Evolutionary conservation across 92 coral and sea anemone species (phyloP).

Genomic region (Umimayanthus kanabou): DNA sequence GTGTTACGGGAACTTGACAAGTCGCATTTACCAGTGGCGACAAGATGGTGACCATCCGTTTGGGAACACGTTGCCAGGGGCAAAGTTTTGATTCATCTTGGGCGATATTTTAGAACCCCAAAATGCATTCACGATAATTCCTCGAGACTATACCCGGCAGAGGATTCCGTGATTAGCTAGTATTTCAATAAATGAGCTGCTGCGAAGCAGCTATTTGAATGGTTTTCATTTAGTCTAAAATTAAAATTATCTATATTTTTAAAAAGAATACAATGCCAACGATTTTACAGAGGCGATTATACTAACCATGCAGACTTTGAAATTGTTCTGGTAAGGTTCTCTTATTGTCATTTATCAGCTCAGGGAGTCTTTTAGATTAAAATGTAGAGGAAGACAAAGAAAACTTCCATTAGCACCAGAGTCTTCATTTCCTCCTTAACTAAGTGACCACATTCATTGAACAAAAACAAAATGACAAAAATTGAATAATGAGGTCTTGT

Average conservation of each 20-base stretch:
- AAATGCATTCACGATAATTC: neutral
- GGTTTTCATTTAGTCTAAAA: neutral
- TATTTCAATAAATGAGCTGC: neutral
- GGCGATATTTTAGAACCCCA: neutral
- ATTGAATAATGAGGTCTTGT: neutral
- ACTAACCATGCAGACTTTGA: neutral
- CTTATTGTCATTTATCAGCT: neutral
- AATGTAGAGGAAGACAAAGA: neutral
- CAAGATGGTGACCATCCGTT: neutral
- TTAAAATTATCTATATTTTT: neutral
- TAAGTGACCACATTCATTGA: neutral
- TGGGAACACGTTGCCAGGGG: neutral
- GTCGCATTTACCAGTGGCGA: conserved; percentile 7
- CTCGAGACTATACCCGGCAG: neutral
- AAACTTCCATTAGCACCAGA: neutral
- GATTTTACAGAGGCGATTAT: neutral
- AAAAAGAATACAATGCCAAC: neutral
- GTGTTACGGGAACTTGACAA: conserved; percentile 3
- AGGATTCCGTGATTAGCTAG: neutral
- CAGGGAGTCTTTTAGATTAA: neutral
- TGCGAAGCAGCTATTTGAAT: neutral
- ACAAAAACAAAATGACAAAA: conserved; percentile 1
- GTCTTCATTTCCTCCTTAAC: neutral
- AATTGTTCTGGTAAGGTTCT: neutral
- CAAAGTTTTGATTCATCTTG: neutral